Conservation (phyloP, 2,888 invertebrate species). For the Ophion ventricosus region DNA sequence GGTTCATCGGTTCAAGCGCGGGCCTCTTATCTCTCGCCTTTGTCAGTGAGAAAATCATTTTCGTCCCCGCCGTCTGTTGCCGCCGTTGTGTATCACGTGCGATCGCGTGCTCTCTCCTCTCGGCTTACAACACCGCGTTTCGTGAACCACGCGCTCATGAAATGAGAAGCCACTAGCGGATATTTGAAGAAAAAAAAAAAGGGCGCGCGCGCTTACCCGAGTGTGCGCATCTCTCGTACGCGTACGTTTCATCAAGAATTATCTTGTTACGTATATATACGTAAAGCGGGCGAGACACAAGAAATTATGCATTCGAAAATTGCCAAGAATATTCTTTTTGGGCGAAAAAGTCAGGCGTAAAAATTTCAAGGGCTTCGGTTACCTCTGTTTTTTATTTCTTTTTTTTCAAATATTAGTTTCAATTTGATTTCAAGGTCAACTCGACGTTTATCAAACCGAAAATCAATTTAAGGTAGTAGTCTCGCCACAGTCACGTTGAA, state of each 20-base stretch:
- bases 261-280: not conserved
- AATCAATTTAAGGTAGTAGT: no score
- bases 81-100: conserved; percentile 49
- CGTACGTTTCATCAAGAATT: not conserved
- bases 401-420: no score
- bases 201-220: not conserved
- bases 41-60: conserved; percentile 42
- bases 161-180: not conserved
- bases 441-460: no score
- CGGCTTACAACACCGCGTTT: not conserved
- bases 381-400: no score
- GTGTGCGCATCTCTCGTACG: not conserved
- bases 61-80: not conserved
- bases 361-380: no score
- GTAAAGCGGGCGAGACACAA: not conserved
- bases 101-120: conserved; percentile 52
- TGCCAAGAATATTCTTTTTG: not conserved
- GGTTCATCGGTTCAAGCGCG: conserved; percentile 38
- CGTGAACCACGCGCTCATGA: not conserved
- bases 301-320: not conserved
- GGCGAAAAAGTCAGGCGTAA: not conserved
- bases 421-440: no score
- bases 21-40: conserved; percentile 37
- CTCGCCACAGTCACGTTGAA: no score
- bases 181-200: not conserved